Evolutionary conservation across 1,140 invertebrate species (phyloP).

Genomic region (Papilio polyxenes): DNA sequence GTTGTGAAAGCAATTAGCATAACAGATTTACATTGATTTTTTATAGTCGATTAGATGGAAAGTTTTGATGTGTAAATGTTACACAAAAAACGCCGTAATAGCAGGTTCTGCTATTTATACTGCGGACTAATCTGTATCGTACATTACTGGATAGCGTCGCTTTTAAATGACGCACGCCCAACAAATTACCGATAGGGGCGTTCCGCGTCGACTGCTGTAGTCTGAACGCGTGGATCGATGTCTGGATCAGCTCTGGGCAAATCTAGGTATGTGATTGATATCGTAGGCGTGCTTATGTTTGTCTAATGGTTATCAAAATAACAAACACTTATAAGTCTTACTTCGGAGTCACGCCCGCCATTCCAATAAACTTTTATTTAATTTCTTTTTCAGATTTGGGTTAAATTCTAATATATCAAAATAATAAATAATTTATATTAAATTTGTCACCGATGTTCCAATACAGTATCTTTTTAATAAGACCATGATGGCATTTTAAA

Average conservation of each 20-base stretch:
- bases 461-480: neutral
- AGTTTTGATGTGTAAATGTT: slow-evolving; percentile 16
- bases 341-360: too few species aligned
- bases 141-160: slow-evolving; percentile 48
- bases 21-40: slow-evolving; percentile 1
- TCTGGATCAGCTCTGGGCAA: neutral
- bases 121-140: slow-evolving; percentile 46
- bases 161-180: slow-evolving; percentile 45
- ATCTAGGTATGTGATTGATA: slow-evolving; percentile 9
- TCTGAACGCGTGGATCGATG: slow-evolving; percentile 3
- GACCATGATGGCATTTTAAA: neutral
- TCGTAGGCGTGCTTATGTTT: neutral
- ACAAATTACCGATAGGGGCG: slow-evolving; percentile 38
- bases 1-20: slow-evolving; percentile 31
- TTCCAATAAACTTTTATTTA: too few species aligned
- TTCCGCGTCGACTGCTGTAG: neutral
- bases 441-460: too few species aligned
- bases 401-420: too few species aligned
- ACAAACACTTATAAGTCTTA: too few species aligned
- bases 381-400: too few species aligned
- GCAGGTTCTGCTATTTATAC: slow-evolving; percentile 49
- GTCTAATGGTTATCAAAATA: neutral
- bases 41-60: slow-evolving; percentile 10
- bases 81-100: slow-evolving; percentile 24
- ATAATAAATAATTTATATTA: neutral